Conservation (phyloP, 2,888 invertebrate species). For the Synergus umbraculus region DNA sequence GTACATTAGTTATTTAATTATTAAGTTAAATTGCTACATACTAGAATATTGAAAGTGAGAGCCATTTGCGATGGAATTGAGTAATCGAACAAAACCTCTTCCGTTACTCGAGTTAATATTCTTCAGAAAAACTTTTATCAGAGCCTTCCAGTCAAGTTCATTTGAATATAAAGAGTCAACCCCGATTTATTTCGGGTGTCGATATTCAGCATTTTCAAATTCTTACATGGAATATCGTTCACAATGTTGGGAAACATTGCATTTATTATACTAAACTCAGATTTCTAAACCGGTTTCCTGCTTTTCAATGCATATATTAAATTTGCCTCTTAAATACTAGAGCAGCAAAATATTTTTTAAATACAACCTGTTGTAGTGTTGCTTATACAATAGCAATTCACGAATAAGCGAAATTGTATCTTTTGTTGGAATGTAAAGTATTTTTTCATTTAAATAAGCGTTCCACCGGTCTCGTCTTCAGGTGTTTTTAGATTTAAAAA, state of each 20-base stretch:
- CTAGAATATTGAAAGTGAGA: slow-evolving; percentile 22
- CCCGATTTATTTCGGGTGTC: neutral
- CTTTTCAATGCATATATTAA: neutral
- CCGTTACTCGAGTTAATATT: slow-evolving; percentile 2
- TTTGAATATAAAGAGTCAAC: neutral
- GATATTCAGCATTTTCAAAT: neutral
- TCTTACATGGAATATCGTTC: neutral
- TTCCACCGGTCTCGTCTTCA: neutral
- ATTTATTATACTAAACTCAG: neutral
- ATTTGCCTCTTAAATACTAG: neutral
- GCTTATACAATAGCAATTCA: neutral
- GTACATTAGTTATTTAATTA: slow-evolving; percentile 40
- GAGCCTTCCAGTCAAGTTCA: neutral
- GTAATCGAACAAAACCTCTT: slow-evolving; percentile 12
- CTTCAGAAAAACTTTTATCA: neutral
- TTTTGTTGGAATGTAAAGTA: neutral
- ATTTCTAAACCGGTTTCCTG: neutral
- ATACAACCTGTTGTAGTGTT: neutral
- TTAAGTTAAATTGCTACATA: neutral
- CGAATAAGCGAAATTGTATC: neutral
- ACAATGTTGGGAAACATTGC: neutral
- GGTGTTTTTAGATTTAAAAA: neutral
- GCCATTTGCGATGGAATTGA: slow-evolving; percentile 35
- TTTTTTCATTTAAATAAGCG: neutral
- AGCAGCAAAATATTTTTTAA: neutral